Evolutionary conservation across 2,797 vertebrate species (phyloP).

Genomic region (Manis javanica): DNA sequence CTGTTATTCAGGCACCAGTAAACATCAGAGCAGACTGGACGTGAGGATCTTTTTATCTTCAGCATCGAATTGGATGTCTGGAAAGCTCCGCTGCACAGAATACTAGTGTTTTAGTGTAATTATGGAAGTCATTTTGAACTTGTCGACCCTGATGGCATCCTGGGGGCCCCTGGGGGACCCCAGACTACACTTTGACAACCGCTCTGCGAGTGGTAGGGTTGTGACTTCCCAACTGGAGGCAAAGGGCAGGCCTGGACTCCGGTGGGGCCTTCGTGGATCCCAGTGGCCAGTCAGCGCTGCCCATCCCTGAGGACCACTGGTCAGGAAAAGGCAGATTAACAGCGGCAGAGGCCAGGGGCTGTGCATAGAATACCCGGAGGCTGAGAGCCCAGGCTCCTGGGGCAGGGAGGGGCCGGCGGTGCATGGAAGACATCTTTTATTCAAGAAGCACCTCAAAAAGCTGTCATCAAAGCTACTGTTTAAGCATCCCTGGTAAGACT

Average conservation of each 20-base stretch:
- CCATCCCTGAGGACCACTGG: fast-evolving
- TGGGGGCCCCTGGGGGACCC: neutral
- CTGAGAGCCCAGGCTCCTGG: neutral
- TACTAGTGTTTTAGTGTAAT: neutral
- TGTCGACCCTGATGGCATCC: neutral
- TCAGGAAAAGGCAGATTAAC: neutral
- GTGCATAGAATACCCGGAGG: neutral
- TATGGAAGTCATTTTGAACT: too few species aligned
- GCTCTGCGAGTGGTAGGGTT: too few species aligned
- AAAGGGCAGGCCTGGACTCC: neutral
- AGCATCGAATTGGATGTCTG: neutral
- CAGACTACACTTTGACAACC: neutral
- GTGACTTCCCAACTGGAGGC: too few species aligned
- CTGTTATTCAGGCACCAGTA: neutral
- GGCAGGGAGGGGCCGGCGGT: neutral
- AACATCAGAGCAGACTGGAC: neutral
- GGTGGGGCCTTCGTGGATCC: neutral
- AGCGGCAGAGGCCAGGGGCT: neutral
- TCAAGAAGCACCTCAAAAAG: neutral
- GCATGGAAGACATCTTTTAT: too few species aligned
- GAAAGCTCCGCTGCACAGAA: too few species aligned
- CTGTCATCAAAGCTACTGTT: neutral
- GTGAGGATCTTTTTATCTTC: neutral
- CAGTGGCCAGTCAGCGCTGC: neutral
- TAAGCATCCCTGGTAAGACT: neutral